Conservation (phyloP, 2,888 invertebrate species). For the Parnassius mnemosyne region DNA sequence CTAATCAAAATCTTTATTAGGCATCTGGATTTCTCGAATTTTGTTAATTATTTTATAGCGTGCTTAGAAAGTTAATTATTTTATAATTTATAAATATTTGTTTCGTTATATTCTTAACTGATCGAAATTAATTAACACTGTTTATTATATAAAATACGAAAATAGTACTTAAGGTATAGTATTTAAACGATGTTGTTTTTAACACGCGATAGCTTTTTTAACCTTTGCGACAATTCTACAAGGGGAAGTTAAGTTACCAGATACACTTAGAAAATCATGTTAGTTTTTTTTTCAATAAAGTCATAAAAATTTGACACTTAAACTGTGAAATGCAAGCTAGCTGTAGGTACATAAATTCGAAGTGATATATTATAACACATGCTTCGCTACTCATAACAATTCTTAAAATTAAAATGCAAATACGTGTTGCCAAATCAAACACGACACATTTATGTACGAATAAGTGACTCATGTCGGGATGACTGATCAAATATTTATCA, state of each 20-base stretch:
- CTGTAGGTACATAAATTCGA: not conserved
- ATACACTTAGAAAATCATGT: too few species aligned
- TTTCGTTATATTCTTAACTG: too few species aligned
- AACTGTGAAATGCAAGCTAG: too few species aligned
- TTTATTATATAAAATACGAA: too few species aligned
- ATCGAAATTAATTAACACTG: too few species aligned
- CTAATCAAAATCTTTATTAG: conserved; percentile 17
- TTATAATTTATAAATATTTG: conserved; percentile 1
- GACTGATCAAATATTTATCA: conserved; percentile 21
- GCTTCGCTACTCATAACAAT: conserved; percentile 5
- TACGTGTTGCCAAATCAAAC: conserved; percentile 24
- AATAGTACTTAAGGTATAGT: too few species aligned
- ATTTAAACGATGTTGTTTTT: too few species aligned
- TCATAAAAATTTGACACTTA: too few species aligned
- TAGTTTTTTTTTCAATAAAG: too few species aligned
- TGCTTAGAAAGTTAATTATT: conserved; percentile 4
- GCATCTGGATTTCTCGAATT: conserved; percentile 9
- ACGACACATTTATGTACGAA: conserved; percentile 1
- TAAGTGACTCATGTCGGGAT: conserved; percentile 21
- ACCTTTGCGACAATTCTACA: too few species aligned
- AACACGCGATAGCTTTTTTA: too few species aligned
- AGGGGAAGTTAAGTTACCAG: too few species aligned
- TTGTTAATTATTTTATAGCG: conserved; percentile 12
- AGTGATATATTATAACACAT: conserved; percentile 10
- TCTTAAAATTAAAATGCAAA: conserved; percentile 14